A percentile compares a stretch with the other conserved stretches of the same genome.
These are phyloP conservation scores for Formicarius rufipectus DNA, from an alignment of 2,113 vertebrate genomes.

Conservation along the genomic window DNA sequence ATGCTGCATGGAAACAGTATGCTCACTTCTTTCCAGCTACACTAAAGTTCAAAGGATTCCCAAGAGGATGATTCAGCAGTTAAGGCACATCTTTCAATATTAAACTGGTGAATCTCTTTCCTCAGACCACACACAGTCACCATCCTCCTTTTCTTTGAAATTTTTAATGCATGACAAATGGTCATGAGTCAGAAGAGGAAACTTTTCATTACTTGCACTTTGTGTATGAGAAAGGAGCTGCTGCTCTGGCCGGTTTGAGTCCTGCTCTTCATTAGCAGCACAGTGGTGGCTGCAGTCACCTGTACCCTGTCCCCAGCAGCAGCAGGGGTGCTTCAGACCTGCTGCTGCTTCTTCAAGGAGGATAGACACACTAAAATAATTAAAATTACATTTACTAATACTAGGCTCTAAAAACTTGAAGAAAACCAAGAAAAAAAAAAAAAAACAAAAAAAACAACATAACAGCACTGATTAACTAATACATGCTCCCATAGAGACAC, in stretches of 20 bases:
- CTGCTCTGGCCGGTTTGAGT: accelerated
- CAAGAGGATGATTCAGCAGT: slow-evolving; percentile 15
- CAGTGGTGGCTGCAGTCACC: neutral
- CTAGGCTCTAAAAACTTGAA: neutral
- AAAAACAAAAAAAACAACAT: too few species aligned
- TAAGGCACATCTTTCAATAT: neutral
- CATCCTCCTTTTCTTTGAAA: neutral
- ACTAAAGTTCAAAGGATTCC: neutral
- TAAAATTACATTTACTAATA: neutral
- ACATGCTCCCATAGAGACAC: neutral
- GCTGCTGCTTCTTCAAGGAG: neutral
- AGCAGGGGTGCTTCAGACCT: neutral
- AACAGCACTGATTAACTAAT: neutral
- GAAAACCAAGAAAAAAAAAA: neutral
- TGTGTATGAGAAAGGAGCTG: neutral
- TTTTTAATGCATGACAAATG: neutral
- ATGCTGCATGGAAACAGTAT: neutral
- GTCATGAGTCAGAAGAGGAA: neutral
- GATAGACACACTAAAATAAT: neutral
- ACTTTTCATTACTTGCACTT: neutral
- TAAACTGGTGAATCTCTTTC: neutral
- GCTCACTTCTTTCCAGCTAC: neutral
- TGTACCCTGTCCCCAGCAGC: neutral
- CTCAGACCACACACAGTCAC: neutral
- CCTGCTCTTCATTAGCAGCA: neutral